Conservation (phyloP, 1,140 invertebrate species). For the Neodiprion fabricii region DNA sequence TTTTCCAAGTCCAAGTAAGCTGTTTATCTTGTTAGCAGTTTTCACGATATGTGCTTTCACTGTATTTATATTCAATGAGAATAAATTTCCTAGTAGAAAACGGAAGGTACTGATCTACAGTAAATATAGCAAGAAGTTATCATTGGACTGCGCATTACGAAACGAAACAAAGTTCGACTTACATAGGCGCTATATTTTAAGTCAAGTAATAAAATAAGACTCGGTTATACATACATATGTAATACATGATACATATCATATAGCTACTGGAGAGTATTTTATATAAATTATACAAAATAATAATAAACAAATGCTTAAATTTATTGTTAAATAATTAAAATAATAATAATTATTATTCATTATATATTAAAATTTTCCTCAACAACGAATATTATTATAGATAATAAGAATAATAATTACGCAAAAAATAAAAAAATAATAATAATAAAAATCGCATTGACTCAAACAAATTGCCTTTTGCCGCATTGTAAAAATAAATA, state of each 20-base stretch:
- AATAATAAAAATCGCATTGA: neutral
- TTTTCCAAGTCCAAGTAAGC: too few relatives aligned
- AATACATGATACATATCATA: neutral
- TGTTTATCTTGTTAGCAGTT: too few relatives aligned
- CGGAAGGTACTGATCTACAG: too few relatives aligned
- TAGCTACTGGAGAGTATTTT: neutral
- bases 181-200: neutral
- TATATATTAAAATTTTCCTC: conserved; percentile 8
- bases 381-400: conserved; percentile 4
- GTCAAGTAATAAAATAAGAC: neutral
- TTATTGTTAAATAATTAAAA: conserved; percentile 4
- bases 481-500: conserved; percentile 1
- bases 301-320: conserved; percentile 2
- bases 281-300: conserved; percentile 4
- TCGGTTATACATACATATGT: neutral
- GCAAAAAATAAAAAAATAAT: neutral
- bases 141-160: neutral
- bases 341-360: neutral
- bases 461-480: neutral
- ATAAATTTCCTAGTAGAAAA: too few relatives aligned
- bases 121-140: too few relatives aligned
- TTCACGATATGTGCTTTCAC: too few relatives aligned
- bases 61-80: too few relatives aligned
- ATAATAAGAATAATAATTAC: conserved; percentile 4
- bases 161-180: neutral